Percentiles rank a stretch among this genome's conserved stretches.
phyloP scores from a whole-genome alignment of 2,888 invertebrate species.

The Anoplius nigerrimus region DNA sequence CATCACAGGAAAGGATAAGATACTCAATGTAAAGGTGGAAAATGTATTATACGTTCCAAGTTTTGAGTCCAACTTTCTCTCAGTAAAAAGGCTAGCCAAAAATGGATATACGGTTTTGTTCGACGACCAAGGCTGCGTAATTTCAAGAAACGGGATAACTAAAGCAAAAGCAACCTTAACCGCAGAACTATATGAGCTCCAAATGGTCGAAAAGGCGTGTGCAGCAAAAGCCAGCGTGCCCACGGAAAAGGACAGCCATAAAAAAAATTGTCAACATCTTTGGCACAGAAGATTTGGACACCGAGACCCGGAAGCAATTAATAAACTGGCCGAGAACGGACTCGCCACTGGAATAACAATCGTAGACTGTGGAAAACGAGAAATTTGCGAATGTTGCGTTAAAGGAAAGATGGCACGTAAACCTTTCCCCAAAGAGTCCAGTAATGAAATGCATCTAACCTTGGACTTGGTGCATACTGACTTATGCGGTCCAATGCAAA shows the following conservation, averaged over 20 bases:
- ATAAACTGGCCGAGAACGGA: background rate
- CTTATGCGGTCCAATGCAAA: conserved; percentile 63
- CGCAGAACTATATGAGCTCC: conserved; percentile 33
- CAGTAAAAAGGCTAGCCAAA: conserved; percentile 39
- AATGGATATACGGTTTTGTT: conserved; percentile 31
- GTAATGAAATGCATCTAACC: background rate
- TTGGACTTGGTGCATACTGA: conserved; percentile 60
- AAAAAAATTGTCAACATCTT: conserved; percentile 28
- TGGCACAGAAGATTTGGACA: conserved; percentile 2
- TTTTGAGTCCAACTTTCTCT: conserved; percentile 38
- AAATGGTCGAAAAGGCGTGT: conserved; percentile 19
- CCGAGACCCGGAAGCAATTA: background rate
- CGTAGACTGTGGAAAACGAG: conserved; percentile 41
- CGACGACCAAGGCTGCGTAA: conserved; percentile 24
- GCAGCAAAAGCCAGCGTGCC: conserved; percentile 17
- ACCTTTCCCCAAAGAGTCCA: conserved; percentile 26
- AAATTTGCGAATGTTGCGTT: conserved; percentile 48
- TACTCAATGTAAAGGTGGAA: conserved; percentile 28
- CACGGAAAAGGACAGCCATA: conserved; percentile 15
- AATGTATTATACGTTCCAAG: conserved; percentile 43
- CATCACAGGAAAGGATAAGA: background rate
- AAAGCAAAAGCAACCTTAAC: conserved; percentile 16
- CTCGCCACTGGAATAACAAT: conserved; percentile 38
- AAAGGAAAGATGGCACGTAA: conserved; percentile 50
- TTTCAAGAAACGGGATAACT: conserved; percentile 9